Evolutionary conservation across 2,113 vertebrate species (phyloP).

Genomic region (Mirza zaza): DNA sequence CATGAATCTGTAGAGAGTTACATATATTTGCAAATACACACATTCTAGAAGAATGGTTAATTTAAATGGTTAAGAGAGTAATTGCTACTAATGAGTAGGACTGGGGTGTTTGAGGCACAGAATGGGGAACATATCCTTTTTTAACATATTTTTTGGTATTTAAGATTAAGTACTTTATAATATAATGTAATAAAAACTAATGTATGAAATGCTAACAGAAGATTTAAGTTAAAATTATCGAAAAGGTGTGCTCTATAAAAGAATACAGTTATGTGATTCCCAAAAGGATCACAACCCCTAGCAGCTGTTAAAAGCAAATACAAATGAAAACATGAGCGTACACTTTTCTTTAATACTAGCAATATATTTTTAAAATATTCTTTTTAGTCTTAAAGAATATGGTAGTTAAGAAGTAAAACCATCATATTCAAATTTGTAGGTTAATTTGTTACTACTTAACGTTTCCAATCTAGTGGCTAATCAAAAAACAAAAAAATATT

Average conservation of each 20-base stretch:
- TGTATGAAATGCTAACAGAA: background rate
- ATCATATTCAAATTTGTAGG: conserved; percentile 35
- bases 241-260: background rate
- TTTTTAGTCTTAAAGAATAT: background rate
- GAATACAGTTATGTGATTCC: background rate
- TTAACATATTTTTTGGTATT: background rate
- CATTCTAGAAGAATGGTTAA: background rate
- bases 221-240: conserved; percentile 19
- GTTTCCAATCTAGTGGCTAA: conserved; percentile 14
- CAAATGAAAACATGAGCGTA: background rate
- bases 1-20: background rate
- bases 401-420: background rate
- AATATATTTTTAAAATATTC: background rate
- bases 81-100: background rate
- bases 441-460: conserved; percentile 35
- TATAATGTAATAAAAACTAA: background rate
- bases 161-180: background rate
- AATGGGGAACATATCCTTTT: background rate
- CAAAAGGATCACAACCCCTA: background rate
- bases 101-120: background rate
- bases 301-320: conserved; percentile 1
- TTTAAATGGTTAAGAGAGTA: background rate
- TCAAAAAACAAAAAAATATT: background rate
- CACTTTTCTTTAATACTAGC: background rate
- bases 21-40: background rate